Evolutionary conservation across 2,797 vertebrate genomes (phyloP).

Genomic region (Denticeps clupeoides): DNA sequence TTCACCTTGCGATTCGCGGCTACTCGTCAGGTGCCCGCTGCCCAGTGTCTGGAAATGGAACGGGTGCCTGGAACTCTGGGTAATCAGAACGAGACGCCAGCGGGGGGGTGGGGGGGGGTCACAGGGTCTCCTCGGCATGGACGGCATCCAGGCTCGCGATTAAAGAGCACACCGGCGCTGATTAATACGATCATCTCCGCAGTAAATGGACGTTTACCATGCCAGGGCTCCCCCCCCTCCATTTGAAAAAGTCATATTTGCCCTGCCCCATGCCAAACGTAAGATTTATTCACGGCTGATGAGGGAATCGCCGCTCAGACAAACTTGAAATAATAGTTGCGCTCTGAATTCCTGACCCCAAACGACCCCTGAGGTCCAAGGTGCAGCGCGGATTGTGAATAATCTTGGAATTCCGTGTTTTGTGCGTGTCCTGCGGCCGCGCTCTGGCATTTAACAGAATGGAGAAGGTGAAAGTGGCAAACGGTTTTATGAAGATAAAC

Average conservation of each 20-base stretch:
- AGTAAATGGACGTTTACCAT: conserved; percentile 48
- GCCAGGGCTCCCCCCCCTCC: conserved; percentile 28
- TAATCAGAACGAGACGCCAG: too few relatives aligned
- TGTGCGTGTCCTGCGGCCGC: conserved; percentile 29
- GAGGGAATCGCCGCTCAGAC: conserved; percentile 14
- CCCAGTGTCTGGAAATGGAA: background rate
- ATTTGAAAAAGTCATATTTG: conserved; percentile 30
- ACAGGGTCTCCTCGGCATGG: conserved; percentile 39
- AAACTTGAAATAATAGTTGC: conserved; percentile 41
- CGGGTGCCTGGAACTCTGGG: background rate
- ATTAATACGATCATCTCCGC: conserved; percentile 49
- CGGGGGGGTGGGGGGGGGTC: too few relatives aligned
- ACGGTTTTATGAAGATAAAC: conserved; percentile 60
- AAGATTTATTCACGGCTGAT: conserved; percentile 32
- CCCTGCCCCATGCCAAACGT: conserved; percentile 25
- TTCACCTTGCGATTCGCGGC: background rate
- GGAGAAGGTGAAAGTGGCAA: too few relatives aligned
- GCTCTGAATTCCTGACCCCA: conserved; percentile 37
- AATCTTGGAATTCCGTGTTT: conserved; percentile 36
- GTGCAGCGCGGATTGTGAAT: conserved; percentile 41
- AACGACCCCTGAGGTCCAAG: conserved; percentile 25
- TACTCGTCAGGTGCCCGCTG: background rate
- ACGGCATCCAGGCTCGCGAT: conserved; percentile 45
- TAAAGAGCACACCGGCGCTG: conserved; percentile 55
- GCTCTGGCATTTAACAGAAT: conserved; percentile 54